These are phyloP conservation scores for Himalopsyche anomala DNA, from an alignment of 2,888 invertebrate species.

Conservation along the genomic window DNA sequence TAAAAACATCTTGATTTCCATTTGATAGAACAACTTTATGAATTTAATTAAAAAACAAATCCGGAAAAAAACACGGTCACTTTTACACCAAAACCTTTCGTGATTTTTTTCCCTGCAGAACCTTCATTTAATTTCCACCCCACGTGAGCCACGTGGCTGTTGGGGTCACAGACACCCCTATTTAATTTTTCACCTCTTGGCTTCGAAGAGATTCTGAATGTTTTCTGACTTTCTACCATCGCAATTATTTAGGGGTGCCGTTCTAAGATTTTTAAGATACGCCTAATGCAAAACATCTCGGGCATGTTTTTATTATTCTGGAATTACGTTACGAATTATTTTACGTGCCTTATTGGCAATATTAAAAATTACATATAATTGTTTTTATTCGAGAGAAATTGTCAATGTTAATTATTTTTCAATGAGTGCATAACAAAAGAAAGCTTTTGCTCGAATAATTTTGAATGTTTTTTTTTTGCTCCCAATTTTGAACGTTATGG, in stretches of 20 bases:
- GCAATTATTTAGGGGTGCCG: not conserved
- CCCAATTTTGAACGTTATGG: too few species aligned
- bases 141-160: constrained; percentile 7
- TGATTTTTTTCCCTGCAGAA: constrained; percentile 5
- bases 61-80: not conserved
- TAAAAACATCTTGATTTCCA: too few species aligned
- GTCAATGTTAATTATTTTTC: too few species aligned
- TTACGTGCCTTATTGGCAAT: not conserved
- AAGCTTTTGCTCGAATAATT: too few species aligned
- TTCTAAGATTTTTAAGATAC: not conserved
- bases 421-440: too few species aligned
- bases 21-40: not conserved
- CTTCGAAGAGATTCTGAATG: constrained; percentile 13
- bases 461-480: too few species aligned
- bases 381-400: too few species aligned
- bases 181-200: constrained; percentile 26
- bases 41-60: not conserved
- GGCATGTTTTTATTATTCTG: not conserved
- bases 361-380: too few species aligned
- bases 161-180: not conserved
- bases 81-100: not conserved
- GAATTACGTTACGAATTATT: not conserved
- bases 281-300: not conserved
- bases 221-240: not conserved
- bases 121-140: not conserved